phyloP scores from a whole-genome alignment of 2,113 vertebrate species.

The Rana temporaria region DNA sequence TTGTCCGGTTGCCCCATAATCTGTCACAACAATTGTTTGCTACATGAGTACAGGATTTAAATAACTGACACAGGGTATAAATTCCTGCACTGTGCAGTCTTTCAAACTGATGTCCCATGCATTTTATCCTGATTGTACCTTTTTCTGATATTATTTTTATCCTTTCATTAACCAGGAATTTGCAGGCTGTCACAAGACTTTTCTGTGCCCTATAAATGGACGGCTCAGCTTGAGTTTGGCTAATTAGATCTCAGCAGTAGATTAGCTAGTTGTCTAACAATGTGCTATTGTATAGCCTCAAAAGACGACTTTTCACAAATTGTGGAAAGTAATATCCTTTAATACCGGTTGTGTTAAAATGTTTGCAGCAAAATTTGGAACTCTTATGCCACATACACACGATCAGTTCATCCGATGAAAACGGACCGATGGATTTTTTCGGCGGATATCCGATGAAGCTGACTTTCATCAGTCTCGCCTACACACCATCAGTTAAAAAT shows the following conservation, averaged over 20 bases:
- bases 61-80: neutral
- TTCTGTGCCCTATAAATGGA: neutral
- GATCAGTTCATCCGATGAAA: no score
- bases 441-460: no score
- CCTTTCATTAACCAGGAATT: conserved; percentile 48
- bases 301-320: neutral
- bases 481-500: no score
- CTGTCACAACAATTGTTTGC: no score
- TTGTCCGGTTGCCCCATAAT: no score
- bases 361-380: neutral
- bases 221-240: neutral
- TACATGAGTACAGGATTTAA: no score
- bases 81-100: neutral
- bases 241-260: conserved; percentile 16
- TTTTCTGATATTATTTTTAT: conserved; percentile 11
- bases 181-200: conserved; percentile 21
- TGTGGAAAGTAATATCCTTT: neutral
- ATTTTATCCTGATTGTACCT: neutral
- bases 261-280: conserved; percentile 13
- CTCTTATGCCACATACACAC: no score
- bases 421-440: no score
- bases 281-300: neutral
- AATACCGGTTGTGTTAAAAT: neutral
- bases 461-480: no score
- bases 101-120: neutral